Evolutionary conservation across 2,113 vertebrate species (phyloP).

Genomic region (Alaudala cheleensis): DNA sequence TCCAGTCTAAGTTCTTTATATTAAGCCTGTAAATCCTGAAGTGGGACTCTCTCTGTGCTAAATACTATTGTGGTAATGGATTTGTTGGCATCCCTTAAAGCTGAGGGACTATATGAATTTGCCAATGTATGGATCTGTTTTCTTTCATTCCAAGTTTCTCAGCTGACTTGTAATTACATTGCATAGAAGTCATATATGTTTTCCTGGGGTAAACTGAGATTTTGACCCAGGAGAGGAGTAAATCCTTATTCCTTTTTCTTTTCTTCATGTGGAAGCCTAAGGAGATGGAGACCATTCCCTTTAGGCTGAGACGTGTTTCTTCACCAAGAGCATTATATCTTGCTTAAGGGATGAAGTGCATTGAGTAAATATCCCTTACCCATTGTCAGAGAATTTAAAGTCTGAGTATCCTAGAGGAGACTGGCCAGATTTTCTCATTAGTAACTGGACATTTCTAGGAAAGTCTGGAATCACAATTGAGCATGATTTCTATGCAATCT

Average conservation of each 20-base stretch:
- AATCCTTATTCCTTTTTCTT: not conserved
- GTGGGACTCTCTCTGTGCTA: not conserved
- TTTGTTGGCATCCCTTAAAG: conserved; percentile 65
- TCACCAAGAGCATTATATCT: not conserved
- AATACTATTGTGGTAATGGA: conserved; percentile 57
- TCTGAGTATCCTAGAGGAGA: not conserved
- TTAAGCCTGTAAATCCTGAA: conserved; percentile 56
- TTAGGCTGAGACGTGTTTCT: not conserved
- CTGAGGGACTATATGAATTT: conserved; percentile 54
- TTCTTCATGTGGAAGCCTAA: not conserved
- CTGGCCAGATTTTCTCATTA: not conserved
- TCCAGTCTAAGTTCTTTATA: conserved; percentile 31
- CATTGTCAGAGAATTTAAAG: not conserved
- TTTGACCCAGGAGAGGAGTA: conserved; percentile 14
- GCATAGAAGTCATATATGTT: conserved; percentile 1
- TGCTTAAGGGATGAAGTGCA: not conserved
- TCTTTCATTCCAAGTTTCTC: conserved; percentile 60
- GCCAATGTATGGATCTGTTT: conserved; percentile 61
- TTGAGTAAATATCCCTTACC: not conserved
- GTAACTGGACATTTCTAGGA: not conserved
- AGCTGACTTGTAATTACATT: conserved; percentile 51
- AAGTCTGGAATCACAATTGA: not conserved
- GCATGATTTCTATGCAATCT: not conserved
- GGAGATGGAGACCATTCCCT: not conserved
- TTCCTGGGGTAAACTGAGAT: conserved; percentile 24